Base-by-base conservation (phyloP, 2,888 invertebrate genomes). In the Dryococelus australis region DNA sequence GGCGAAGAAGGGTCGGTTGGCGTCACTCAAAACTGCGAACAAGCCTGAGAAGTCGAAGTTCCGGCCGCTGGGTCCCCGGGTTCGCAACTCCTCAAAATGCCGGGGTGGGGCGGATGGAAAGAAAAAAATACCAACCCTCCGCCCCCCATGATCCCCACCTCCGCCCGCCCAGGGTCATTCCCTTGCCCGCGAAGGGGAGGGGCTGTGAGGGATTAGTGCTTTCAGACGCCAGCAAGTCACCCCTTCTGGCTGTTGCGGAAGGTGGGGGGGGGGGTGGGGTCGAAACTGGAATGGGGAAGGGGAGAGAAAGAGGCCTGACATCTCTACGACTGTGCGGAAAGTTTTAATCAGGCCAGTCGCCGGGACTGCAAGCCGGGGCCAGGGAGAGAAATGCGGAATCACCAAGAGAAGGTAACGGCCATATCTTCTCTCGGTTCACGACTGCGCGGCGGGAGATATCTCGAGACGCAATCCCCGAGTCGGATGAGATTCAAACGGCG, bases 1-100 rank as follows among this genome's bases (percentile, higher is more conserved):
- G 47, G 47, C 10, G 8, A 24, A 20, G 65, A 65, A 24, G 65
- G 65, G 65, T 65, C 24, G 24, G 65, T 65, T 65, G 65, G 65
- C 65, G 65, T 65, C 65, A 65, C 65, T 65, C 65, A 47, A 47
- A 47, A 47, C 47, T 47, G 47, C 47, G 65, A 65, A 65, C 65
- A 65, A 65, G 65, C 24, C 65, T 65, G 65, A 16, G n/a, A 65
- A 65, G 65, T 65, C 65, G 65, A 65, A 65, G 65, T 65, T 65
- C 65, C n/a, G 65, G 65, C n/a, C n/a, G 65, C 65, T 10, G 8
- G 65, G 20, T 65, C 65, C 65, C n/a, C 24, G 65, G 20, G 65
- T 65, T 65, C 65, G 65, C 16, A 65, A 65, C 65, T 65, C 65
- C 65, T 65, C 65, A 65, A 65, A 65, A 65, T 65, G n/a, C 65